phyloP scores from a whole-genome alignment of 1,140 invertebrate species.

The Thaumatotibia leucotreta region DNA sequence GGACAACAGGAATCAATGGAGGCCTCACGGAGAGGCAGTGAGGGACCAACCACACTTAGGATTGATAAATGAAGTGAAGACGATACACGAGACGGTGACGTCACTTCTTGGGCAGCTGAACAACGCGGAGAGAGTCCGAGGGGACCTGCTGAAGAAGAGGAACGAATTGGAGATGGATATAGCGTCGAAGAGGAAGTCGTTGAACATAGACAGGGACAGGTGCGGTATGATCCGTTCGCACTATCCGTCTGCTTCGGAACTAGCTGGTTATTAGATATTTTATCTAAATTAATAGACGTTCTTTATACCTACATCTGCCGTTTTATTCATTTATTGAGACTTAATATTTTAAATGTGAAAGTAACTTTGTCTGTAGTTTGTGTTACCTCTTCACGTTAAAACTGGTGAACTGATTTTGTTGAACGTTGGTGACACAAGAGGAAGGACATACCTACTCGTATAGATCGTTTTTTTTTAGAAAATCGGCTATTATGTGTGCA shows the following conservation, averaged over 20 bases:
- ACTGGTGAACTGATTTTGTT: too few relatives aligned
- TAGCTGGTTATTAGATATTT: slow-evolving; percentile 74
- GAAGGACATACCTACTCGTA: too few relatives aligned
- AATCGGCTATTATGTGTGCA: too few relatives aligned
- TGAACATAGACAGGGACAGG: slow-evolving; percentile 83
- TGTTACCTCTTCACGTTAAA: too few relatives aligned
- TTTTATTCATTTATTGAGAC: not conserved
- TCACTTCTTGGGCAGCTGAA: slow-evolving; percentile 71
- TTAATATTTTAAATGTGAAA: too few relatives aligned
- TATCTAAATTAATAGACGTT: not conserved
- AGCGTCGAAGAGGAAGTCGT: slow-evolving; percentile 83
- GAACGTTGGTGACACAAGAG: too few relatives aligned
- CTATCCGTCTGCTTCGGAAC: slow-evolving; percentile 81
- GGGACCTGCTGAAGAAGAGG: slow-evolving; percentile 78
- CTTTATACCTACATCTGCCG: too few relatives aligned
- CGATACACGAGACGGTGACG: slow-evolving; percentile 80
- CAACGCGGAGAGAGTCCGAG: slow-evolving; percentile 78
- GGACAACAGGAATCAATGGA: slow-evolving; percentile 80
- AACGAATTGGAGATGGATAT: slow-evolving; percentile 82
- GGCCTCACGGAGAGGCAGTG: slow-evolving; percentile 84
- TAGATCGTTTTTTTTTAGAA: too few relatives aligned
- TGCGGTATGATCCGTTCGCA: slow-evolving; percentile 81
- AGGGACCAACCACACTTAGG: slow-evolving; percentile 83
- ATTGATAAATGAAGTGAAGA: slow-evolving; percentile 85
- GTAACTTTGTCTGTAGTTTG: too few relatives aligned